Evolutionary conservation across 92 coral and sea anemone species (phyloP).

Genomic region (Porites cylindrica): DNA sequence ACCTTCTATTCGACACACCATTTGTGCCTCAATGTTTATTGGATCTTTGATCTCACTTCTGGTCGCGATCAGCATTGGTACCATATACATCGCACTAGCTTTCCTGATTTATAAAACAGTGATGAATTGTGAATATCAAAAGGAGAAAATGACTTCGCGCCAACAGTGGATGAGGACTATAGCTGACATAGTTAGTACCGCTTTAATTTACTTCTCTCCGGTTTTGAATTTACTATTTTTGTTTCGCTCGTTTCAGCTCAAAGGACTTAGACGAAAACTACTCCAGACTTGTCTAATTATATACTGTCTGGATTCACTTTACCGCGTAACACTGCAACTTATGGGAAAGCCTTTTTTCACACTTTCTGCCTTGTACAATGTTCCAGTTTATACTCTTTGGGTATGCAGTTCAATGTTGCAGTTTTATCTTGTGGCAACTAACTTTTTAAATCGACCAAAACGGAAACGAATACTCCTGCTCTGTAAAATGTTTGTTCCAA

Average conservation of each 20-base stretch:
- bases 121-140: not conserved
- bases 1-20: not conserved
- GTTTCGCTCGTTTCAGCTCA: conserved; percentile 1
- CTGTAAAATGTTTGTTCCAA: not conserved
- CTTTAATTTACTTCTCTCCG: not conserved
- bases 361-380: not conserved
- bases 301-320: not conserved
- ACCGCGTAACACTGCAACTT: not conserved
- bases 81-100: not conserved
- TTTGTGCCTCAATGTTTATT: not conserved
- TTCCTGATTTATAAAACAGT: not conserved
- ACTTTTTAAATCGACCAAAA: not conserved
- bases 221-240: not conserved
- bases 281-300: not conserved
- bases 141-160: not conserved
- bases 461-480: not conserved
- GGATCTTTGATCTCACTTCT: not conserved
- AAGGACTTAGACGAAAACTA: not conserved
- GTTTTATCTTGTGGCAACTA: not conserved
- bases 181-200: not conserved
- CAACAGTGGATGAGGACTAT: not conserved
- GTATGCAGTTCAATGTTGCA: not conserved
- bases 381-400: not conserved
- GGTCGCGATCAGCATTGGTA: not conserved
- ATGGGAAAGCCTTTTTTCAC: not conserved